Evolutionary conservation across 2,888 invertebrate genomes (phyloP).

Genomic region (Eristalinus aeneus): DNA sequence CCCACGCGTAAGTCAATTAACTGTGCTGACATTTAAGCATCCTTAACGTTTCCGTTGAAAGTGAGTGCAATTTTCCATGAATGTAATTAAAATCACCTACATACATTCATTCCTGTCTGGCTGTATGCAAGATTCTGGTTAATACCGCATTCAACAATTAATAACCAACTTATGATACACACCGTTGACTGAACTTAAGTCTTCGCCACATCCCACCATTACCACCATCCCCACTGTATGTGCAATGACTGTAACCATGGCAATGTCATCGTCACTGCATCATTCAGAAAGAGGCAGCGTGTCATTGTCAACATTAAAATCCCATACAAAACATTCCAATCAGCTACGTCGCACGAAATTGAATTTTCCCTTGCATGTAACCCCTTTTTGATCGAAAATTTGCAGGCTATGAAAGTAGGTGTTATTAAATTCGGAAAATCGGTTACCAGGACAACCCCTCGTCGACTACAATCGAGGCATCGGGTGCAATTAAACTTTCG

Average conservation of each 20-base stretch:
- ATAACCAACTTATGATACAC: background rate
- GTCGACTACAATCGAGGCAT: background rate
- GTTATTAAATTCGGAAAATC: constrained; percentile 38
- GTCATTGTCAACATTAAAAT: background rate
- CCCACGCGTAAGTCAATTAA: background rate
- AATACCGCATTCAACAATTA: background rate
- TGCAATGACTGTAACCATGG: background rate
- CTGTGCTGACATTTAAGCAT: background rate
- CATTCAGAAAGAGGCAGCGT: background rate
- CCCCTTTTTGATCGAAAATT: constrained; percentile 7
- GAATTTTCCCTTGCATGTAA: constrained; percentile 26
- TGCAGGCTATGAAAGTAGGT: constrained; percentile 7
- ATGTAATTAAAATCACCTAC: background rate
- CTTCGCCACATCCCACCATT: background rate
- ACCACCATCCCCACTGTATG: background rate
- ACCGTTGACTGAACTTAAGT: background rate
- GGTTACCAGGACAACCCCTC: constrained; percentile 12
- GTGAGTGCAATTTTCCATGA: background rate
- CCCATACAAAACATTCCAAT: constrained; percentile 29
- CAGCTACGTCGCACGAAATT: constrained; percentile 29
- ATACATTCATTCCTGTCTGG: background rate
- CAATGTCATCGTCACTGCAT: background rate
- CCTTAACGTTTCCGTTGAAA: background rate
- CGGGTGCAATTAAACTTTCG: background rate
- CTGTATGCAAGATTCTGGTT: background rate